Evolutionary conservation across 2,888 invertebrate species (phyloP), one percentile per base, ranked within the genome.

Genomic region (Himalopsyche japonica): DNA sequence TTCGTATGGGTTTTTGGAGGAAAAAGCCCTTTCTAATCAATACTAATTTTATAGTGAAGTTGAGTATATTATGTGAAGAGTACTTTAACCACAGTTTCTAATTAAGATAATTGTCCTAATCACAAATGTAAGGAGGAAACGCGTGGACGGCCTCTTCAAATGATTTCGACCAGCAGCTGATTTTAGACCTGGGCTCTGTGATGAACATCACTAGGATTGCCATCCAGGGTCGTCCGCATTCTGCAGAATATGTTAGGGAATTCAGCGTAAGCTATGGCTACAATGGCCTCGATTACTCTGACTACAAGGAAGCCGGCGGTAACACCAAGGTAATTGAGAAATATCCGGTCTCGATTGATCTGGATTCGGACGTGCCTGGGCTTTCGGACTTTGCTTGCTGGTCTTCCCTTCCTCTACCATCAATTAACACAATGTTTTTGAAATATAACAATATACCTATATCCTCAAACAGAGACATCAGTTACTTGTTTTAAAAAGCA

Each of bases 221-320:
- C 87, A 97, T 98, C 34, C 97, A 97, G 90, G 99, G 99, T 87
- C 94, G 98, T 84, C 95, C 97, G 3, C 96, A 97, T 89, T 96
- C 97, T 87, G 94, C 95, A 88, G 98, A 99, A 91, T 99, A 95
- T 92, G 97, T 99, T 84, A 96, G 96, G 91, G 98, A 99, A 91
- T 99, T 96, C 91, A 95, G 96, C 89, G 95, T 99, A 89, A 97
- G 97, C 91, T 99, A 97, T 92, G 97, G 98, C 87, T 96, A 96
- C 88, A 97, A 97, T 89, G 97, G 97, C 87, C 94, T 96, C 89
- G 98, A 98, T 92, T 98, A 95, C 91, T 95, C 96, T 85, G 96
- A 95, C 90, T 98, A 96, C 91, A 97, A 97, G 93, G 98, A 97
- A 88, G 94, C 96, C 80, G 96, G 97, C 89, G 98, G 98, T 88